These are phyloP conservation scores for Apostichopus californicus DNA, from an alignment of 35 echinoderm and acorn worm genomes.

Conservation along the genomic window DNA sequence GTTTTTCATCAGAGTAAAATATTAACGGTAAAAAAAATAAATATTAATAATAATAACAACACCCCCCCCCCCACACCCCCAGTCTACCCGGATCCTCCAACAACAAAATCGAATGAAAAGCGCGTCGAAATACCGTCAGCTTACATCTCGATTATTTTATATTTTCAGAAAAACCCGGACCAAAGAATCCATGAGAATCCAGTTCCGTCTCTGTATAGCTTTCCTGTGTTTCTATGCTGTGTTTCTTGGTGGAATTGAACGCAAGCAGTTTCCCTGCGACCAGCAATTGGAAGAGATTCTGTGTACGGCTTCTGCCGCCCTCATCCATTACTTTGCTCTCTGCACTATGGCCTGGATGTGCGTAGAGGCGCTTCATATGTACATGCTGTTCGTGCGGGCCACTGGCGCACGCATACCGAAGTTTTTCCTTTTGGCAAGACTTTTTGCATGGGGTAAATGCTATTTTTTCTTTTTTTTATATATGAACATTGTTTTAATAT, in stretches of 20 bases:
- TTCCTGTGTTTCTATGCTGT: conserved; percentile 29
- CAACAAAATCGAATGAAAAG: too few species aligned
- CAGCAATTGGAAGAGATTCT: conserved; percentile 22
- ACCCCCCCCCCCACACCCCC: too few species aligned
- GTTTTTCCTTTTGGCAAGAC: conserved; percentile 23
- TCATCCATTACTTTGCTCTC: conserved; percentile 40
- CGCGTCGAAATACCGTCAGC: too few species aligned
- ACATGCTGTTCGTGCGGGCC: conserved; percentile 41
- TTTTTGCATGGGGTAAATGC: conserved; percentile 37
- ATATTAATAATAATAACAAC: too few species aligned
- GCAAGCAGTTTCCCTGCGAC: conserved; percentile 17
- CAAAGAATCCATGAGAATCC: conserved; percentile 50
- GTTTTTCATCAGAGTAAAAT: too few species aligned
- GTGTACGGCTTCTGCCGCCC: conserved; percentile 30
- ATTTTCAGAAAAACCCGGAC: conserved; percentile 30
- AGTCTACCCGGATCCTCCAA: too few species aligned
- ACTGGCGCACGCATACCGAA: conserved; percentile 20
- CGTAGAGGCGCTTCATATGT: conserved; percentile 47
- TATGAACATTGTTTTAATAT: too few species aligned
- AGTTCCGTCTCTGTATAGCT: conserved; percentile 19
- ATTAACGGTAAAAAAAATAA: too few species aligned
- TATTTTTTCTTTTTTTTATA: neutral
- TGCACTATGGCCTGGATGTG: conserved; percentile 50
- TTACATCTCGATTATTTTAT: too few species aligned
- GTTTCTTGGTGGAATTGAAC: conserved; percentile 42